These are phyloP conservation scores for Sander vitreus DNA, from an alignment of 2,113 vertebrate species.

Conservation along the genomic window DNA sequence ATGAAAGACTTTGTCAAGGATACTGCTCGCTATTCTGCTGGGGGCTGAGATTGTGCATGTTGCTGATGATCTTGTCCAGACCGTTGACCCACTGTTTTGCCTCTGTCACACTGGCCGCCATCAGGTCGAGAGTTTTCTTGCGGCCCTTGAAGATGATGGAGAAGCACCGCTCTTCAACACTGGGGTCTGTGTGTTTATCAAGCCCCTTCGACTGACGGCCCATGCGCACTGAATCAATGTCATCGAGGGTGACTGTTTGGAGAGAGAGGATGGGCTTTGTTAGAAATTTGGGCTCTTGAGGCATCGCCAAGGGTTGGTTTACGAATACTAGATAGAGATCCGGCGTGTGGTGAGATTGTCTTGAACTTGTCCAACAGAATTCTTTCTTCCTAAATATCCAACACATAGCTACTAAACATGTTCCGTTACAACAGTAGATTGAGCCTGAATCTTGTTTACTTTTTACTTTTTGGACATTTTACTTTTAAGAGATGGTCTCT, in stretches of 20 bases:
- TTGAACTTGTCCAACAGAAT: not conserved
- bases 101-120: conserved; percentile 80
- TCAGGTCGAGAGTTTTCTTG: conserved; percentile 91
- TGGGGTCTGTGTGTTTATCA: conserved; percentile 87
- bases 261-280: not conserved
- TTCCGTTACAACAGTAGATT: not conserved
- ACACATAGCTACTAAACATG: not conserved
- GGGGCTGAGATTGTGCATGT: conserved; percentile 87
- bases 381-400: not conserved
- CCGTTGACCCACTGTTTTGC: conserved; percentile 88
- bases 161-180: conserved; percentile 89
- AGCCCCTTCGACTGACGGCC: conserved; percentile 94
- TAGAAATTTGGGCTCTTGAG: not conserved
- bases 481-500: not conserved
- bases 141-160: conserved; percentile 93
- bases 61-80: conserved; percentile 89
- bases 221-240: conserved; percentile 91
- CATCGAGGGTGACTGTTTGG: conserved; percentile 90
- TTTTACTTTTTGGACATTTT: conserved; percentile 16
- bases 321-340: too few species aligned
- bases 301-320: too few species aligned
- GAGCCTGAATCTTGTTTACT: conserved; percentile 25
- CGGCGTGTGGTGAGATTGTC: not conserved
- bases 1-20: conserved; percentile 81
- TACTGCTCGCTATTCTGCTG: conserved; percentile 94